These are phyloP conservation scores for Pachydiplax longipennis DNA, from an alignment of 2,888 invertebrate genomes.

Conservation along the genomic window DNA sequence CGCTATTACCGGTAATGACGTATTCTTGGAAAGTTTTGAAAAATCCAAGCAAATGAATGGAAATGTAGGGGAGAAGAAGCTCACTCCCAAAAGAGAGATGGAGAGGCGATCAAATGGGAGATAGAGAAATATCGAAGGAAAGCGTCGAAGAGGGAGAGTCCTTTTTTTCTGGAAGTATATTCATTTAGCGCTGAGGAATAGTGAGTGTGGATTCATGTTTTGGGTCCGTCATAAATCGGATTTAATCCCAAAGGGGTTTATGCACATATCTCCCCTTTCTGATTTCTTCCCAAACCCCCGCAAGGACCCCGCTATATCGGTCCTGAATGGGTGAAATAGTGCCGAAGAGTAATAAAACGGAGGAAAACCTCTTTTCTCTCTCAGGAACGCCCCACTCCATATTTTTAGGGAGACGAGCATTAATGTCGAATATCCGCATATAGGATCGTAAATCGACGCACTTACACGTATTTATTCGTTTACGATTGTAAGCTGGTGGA, in stretches of 20 bases:
- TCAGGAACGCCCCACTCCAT: background rate
- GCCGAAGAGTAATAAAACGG: background rate
- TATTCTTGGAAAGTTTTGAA: too few species aligned
- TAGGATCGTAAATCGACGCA: too few species aligned
- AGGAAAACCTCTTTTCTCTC: background rate
- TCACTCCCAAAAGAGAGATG: background rate
- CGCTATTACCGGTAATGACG: too few species aligned
- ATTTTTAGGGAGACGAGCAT: background rate
- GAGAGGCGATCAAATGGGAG: background rate
- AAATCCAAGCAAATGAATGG: too few species aligned
- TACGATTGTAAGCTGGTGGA: background rate
- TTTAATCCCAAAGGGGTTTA: constrained; percentile 28
- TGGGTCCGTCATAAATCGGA: constrained; percentile 24
- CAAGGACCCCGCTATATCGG: background rate
- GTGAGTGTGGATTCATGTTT: constrained; percentile 25
- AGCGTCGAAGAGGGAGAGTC: background rate
- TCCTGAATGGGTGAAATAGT: background rate
- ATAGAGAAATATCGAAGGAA: background rate
- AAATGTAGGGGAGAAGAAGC: too few species aligned
- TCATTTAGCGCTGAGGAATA: background rate
- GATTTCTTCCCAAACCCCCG: background rate
- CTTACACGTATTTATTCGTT: too few species aligned
- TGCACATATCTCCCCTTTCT: background rate
- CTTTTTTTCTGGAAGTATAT: background rate
- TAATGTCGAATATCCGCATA: too few species aligned